Evolutionary conservation across 2,797 vertebrate genomes (phyloP).

Genomic region (Sebastes matsubarae): DNA sequence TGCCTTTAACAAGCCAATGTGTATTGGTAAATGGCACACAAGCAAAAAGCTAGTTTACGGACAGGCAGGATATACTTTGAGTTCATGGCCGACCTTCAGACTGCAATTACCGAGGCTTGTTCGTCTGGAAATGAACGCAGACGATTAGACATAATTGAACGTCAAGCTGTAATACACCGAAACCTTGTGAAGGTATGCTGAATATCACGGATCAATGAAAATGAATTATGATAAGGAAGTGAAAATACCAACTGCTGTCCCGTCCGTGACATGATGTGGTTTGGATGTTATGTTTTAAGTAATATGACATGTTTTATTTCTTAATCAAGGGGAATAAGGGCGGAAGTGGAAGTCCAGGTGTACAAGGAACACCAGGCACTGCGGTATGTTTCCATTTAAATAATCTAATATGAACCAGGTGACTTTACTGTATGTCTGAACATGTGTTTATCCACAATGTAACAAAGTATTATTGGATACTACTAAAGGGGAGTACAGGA

Average conservation of each 20-base stretch:
- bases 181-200: slow-evolving; percentile 20
- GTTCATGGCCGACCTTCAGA: slow-evolving; percentile 52
- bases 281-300: slow-evolving; percentile 13
- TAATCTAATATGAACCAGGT: slow-evolving; percentile 10
- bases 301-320: slow-evolving; percentile 35
- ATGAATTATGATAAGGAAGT: neutral
- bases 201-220: neutral
- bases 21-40: slow-evolving; percentile 62
- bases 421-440: neutral
- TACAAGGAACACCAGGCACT: slow-evolving; percentile 83
- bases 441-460: neutral
- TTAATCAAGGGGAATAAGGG: slow-evolving; percentile 89
- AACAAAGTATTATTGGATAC: neutral
- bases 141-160: slow-evolving; percentile 26
- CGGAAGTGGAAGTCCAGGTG: slow-evolving; percentile 86
- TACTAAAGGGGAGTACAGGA: slow-evolving; percentile 87
- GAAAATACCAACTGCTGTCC: slow-evolving; percentile 1
- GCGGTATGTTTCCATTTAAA: slow-evolving; percentile 80
- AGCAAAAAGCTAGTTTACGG: slow-evolving; percentile 50
- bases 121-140: slow-evolving; percentile 48
- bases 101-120: slow-evolving; percentile 42
- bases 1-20: slow-evolving; percentile 50
- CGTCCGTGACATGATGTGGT: neutral
- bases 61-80: slow-evolving; percentile 49
- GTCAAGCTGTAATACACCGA: slow-evolving; percentile 1